phyloP scores from a whole-genome alignment of 2,888 invertebrate genomes.

The Labia minor region DNA sequence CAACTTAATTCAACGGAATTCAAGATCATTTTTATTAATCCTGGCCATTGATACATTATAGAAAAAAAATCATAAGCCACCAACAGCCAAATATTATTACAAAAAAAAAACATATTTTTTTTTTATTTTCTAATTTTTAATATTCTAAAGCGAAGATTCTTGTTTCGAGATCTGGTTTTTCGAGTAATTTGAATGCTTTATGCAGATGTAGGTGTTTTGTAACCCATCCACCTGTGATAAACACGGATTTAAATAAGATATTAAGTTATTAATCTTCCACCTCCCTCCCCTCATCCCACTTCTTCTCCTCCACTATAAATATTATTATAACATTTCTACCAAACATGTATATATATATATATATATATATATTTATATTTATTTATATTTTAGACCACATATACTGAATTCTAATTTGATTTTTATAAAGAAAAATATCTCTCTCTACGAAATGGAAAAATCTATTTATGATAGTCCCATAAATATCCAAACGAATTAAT shows the following conservation, averaged over 20 bases:
- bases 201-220: background rate
- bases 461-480: background rate
- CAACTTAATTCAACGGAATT: too few relatives aligned
- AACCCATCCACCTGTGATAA: background rate
- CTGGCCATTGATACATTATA: too few relatives aligned
- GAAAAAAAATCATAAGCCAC: too few relatives aligned
- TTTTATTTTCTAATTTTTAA: too few relatives aligned
- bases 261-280: background rate
- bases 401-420: background rate
- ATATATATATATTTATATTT: too few relatives aligned
- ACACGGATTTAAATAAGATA: background rate
- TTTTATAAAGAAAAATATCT: background rate
- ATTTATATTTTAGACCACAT: background rate
- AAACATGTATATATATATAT: too few relatives aligned
- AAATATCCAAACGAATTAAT: background rate
- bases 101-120: too few relatives aligned
- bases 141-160: background rate
- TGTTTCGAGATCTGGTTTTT: conserved; percentile 13
- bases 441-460: background rate
- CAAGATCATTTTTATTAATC: too few relatives aligned
- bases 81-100: too few relatives aligned
- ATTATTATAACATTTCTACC: background rate
- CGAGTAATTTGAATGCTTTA: background rate
- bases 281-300: background rate
- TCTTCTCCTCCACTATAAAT: background rate